Evolutionary conservation across 2,113 vertebrate species (phyloP).

Genomic region (Eudyptes chrysolophus): DNA sequence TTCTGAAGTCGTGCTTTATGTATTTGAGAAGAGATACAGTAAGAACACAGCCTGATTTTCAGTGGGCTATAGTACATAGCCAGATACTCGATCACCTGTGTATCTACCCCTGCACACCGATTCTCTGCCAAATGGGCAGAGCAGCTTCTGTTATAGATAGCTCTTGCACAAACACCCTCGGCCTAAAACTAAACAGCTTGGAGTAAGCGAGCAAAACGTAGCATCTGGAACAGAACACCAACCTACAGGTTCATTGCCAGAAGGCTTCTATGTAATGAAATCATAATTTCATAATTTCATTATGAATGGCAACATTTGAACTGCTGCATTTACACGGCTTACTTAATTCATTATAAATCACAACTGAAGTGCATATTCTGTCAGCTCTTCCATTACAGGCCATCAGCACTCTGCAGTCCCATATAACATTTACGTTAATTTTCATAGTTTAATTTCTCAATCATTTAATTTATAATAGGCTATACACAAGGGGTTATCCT

Average conservation of each 20-base stretch:
- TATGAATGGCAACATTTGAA: neutral
- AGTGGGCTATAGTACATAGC: neutral
- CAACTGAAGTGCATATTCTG: neutral
- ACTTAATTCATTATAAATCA: neutral
- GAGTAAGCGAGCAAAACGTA: fast-evolving
- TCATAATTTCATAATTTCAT: neutral
- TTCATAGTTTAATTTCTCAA: slow-evolving; percentile 5
- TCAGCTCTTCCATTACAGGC: neutral
- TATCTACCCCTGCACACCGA: neutral
- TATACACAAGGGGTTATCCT: neutral
- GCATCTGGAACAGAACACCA: neutral
- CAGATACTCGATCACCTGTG: fast-evolving
- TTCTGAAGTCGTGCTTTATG: neutral
- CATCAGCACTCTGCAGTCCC: neutral
- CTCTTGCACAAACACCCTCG: neutral
- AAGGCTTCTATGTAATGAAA: neutral
- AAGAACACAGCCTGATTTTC: neutral
- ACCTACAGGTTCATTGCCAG: neutral
- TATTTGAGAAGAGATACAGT: neutral
- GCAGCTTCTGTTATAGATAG: neutral
- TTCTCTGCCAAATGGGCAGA: neutral
- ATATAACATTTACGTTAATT: neutral
- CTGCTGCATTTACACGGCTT: neutral
- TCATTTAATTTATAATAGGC: neutral
- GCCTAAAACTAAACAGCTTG: neutral